These are phyloP conservation scores for Toxotes lorentzi DNA, from an alignment of 2,797 vertebrate species.

Conservation along the genomic window DNA sequence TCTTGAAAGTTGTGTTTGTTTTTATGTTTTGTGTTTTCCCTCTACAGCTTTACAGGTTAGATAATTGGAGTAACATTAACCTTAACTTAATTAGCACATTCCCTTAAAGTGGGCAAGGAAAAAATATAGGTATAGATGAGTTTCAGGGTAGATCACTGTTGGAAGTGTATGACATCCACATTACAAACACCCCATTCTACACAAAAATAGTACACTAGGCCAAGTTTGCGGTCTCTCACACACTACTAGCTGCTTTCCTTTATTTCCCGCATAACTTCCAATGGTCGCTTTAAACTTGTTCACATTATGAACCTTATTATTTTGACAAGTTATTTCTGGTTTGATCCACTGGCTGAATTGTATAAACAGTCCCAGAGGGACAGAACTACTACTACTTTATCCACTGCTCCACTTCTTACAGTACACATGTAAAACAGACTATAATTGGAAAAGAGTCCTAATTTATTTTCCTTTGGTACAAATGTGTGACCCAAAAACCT, in stretches of 20 bases:
- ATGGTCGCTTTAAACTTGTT: constrained; percentile 10
- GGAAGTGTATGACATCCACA: neutral
- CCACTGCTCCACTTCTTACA: constrained; percentile 10
- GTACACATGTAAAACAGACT: constrained; percentile 19
- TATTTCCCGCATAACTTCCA: constrained; percentile 16
- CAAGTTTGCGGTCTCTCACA: neutral
- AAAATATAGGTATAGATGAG: neutral
- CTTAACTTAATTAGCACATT: neutral
- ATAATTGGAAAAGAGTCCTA: constrained; percentile 50
- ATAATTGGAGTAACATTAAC: neutral
- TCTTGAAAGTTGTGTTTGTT: constrained; percentile 74
- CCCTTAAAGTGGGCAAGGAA: neutral
- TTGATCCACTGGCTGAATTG: constrained; percentile 23
- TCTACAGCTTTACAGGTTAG: neutral
- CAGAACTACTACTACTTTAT: constrained; percentile 2
- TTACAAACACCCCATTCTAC: constrained; percentile 7
- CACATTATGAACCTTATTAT: neutral
- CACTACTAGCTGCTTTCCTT: neutral
- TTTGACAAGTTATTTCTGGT: constrained; percentile 35
- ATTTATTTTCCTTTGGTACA: constrained; percentile 53
- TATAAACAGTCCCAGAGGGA: constrained; percentile 25
- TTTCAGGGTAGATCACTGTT: neutral
- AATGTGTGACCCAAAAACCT: constrained; percentile 58
- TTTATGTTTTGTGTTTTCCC: constrained; percentile 39
- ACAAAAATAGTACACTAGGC: neutral